Evolutionary conservation across 2,888 invertebrate genomes (phyloP).

Genomic region (Parochlus steinenii): DNA sequence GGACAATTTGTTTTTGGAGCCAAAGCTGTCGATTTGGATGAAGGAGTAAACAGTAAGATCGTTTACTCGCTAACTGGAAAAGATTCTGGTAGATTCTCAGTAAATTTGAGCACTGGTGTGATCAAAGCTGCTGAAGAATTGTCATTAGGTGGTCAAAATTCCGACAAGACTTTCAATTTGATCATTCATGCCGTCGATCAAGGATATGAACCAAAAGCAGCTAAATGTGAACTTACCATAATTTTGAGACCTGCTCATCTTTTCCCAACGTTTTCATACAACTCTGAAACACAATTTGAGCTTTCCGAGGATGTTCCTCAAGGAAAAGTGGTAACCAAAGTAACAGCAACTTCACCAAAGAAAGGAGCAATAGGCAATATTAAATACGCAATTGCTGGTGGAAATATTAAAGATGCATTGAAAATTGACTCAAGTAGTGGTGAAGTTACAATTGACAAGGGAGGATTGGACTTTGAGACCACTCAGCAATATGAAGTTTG

Average conservation of each 20-base stretch:
- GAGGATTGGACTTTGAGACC: constrained; percentile 72
- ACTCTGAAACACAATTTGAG: constrained; percentile 53
- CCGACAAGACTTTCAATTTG: constrained; percentile 46
- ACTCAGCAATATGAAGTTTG: constrained; percentile 74
- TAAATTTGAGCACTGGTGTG: constrained; percentile 70
- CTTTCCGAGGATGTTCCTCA: constrained; percentile 65
- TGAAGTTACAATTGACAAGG: constrained; percentile 59
- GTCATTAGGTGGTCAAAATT: constrained; percentile 34
- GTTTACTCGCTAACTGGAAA: constrained; percentile 61
- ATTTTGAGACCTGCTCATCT: constrained; percentile 57
- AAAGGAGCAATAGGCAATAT: constrained; percentile 51
- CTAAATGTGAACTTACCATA: constrained; percentile 59
- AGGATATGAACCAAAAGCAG: constrained; percentile 49
- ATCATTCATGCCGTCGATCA: constrained; percentile 68
- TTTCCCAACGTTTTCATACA: constrained; percentile 63
- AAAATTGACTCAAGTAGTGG: constrained; percentile 63
- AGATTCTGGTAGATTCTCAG: constrained; percentile 58
- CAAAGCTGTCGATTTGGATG: constrained; percentile 69
- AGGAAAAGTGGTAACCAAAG: constrained; percentile 56
- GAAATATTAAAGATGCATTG: constrained; percentile 78
- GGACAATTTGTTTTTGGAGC: constrained; percentile 86
- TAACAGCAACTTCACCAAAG: constrained; percentile 67
- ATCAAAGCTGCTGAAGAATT: constrained; percentile 61
- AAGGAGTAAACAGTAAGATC: constrained; percentile 65
- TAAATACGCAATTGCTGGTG: constrained; percentile 78